A percentile compares a stretch with the other conserved stretches of the same genome.
phyloP scores from a whole-genome alignment of 2,113 vertebrate species.

The Planiliza haematocheilus region DNA sequence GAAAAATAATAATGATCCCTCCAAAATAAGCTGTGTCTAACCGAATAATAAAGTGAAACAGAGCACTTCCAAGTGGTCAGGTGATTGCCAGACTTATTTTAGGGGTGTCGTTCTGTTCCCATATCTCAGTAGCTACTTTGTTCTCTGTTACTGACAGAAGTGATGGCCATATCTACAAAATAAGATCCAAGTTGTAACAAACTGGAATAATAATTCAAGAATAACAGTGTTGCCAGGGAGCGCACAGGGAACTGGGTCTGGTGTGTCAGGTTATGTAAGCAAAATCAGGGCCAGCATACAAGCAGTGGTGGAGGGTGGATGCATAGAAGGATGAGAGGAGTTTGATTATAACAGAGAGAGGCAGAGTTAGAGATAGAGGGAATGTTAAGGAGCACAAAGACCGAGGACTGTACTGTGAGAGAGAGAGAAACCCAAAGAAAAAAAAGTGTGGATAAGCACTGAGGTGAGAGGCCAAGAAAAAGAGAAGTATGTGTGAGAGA shows the following conservation, averaged over 20 bases:
- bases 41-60: no score
- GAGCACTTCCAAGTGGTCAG: no score
- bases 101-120: neutral
- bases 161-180: neutral
- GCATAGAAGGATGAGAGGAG: conserved; percentile 41
- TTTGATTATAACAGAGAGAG: conserved; percentile 56
- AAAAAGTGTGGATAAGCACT: conserved; percentile 41
- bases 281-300: conserved; percentile 31
- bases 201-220: conserved; percentile 9
- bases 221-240: conserved; percentile 20
- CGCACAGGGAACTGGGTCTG: conserved; percentile 31
- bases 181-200: neutral
- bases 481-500: conserved; percentile 43
- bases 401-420: neutral
- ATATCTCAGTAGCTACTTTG: neutral
- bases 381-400: conserved; percentile 27
- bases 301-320: conserved; percentile 39
- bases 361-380: conserved; percentile 42
- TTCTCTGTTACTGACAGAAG: neutral
- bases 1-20: no score
- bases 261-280: conserved; percentile 63
- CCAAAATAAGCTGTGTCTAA: no score
- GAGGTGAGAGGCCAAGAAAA: conserved; percentile 62
- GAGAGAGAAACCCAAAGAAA: conserved; percentile 28
- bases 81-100: neutral